Evolutionary conservation across 1,140 invertebrate genomes (phyloP), one percentile per base, ranked within the genome.

Genomic region (Drosophila virilis): DNA sequence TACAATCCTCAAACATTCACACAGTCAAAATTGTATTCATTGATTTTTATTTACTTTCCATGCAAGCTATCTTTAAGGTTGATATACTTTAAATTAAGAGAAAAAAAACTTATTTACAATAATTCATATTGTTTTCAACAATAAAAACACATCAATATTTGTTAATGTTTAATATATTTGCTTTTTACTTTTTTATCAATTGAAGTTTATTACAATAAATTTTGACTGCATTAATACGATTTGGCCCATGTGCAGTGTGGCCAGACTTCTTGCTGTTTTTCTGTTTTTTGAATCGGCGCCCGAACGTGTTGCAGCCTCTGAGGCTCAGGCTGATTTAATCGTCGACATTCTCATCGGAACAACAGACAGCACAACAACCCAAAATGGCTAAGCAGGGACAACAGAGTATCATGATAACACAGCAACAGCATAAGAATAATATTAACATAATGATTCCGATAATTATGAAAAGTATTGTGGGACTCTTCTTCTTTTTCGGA

Each of bases 341-440:
- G 5, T 35, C 59, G 5, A 6, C 2, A 1, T 10, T 45, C 2
- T n/a, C 33, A 8, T 42, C n/a, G 2, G 22, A 13, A n/a, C 45
- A 42, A 13, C 65, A 68, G 5, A 33, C 13, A 0, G 5, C 1
- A 6, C 17, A 50, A 33, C 35, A 43, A 17, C 28, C 37, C 54
- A 68, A 10, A 1, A 37, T 6, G 8, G 52, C 55, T 2, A 59
- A 8, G 10, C 35, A 8, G 2, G 65, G 65, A 32, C 55, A 59
- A 15, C 65, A 68, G 2, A 68, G 10, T n/a, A 68, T 35, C 7
- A 68, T n/a, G 2, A 61, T 0, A 15, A 46, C 6, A 40, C 48
- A 61, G 10, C 38, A 61, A n/a, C 57, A 54, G 5, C 48, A 61
- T 3, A 37, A 10, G n/a, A 54, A 9, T 8, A 54, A 2, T 2